Evolutionary conservation across 1,140 invertebrate species (phyloP).

Genomic region (Zaprionus gabonicus): DNA sequence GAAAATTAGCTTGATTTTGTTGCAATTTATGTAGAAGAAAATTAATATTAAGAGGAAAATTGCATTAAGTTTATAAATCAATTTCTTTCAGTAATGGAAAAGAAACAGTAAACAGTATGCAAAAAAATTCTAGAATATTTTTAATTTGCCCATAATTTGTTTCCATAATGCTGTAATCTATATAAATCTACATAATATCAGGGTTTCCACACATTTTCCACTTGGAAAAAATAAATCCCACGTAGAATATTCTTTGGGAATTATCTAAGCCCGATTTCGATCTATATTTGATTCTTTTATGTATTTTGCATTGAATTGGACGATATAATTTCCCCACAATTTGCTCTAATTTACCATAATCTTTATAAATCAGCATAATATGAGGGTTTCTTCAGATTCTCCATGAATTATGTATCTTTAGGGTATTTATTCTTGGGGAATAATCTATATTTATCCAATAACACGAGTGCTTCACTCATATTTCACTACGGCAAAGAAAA

Average conservation of each 20-base stretch:
- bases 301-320: too few relatives aligned
- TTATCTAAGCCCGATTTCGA: neutral
- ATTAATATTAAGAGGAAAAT: neutral
- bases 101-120: too few relatives aligned
- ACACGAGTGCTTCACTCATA: too few relatives aligned
- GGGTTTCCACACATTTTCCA: neutral
- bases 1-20: neutral
- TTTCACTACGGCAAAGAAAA: neutral
- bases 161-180: neutral
- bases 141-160: neutral
- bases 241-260: neutral
- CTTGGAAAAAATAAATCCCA: neutral
- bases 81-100: too few relatives aligned
- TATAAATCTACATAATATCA: neutral
- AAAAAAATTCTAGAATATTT: neutral
- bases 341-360: neutral
- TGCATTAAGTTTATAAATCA: too few relatives aligned
- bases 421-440: too few relatives aligned
- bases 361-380: neutral
- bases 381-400: neutral
- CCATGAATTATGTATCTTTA: too few relatives aligned
- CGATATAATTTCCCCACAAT: too few relatives aligned
- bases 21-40: neutral
- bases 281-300: too few relatives aligned
- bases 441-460: too few relatives aligned